Evolutionary conservation across 1,140 invertebrate genomes (phyloP).

Genomic region (Drosophila kepulauana): DNA sequence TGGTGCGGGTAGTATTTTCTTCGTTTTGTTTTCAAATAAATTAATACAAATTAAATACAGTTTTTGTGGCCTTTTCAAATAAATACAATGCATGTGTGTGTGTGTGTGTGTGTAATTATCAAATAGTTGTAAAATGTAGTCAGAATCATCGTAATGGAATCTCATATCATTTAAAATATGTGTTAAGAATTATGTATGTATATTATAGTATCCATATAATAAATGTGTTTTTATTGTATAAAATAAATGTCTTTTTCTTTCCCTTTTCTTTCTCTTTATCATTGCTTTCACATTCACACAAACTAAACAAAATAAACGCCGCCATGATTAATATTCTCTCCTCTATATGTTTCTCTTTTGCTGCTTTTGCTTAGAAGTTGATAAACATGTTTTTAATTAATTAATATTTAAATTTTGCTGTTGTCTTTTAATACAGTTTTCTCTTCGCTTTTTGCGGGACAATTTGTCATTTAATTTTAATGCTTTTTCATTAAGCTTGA

Average conservation of each 20-base stretch:
- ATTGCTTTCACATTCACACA: slow-evolving; percentile 11
- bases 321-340: background rate
- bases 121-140: slow-evolving; percentile 36
- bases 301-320: slow-evolving; percentile 8
- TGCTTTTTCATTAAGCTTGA: slow-evolving; percentile 2
- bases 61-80: slow-evolving; percentile 73
- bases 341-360: slow-evolving; percentile 3
- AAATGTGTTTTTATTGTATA: slow-evolving; percentile 42
- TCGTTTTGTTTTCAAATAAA: slow-evolving; percentile 49
- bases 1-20: slow-evolving; percentile 56
- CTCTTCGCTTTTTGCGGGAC: background rate
- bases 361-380: slow-evolving; percentile 1
- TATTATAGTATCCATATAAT: slow-evolving; percentile 29
- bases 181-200: slow-evolving; percentile 32
- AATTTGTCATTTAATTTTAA: slow-evolving; percentile 7
- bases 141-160: slow-evolving; percentile 57
- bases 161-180: slow-evolving; percentile 50
- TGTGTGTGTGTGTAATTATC: slow-evolving; percentile 30
- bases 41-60: slow-evolving; percentile 80
- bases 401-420: slow-evolving; percentile 8
- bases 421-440: slow-evolving; percentile 2
- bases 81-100: slow-evolving; percentile 53
- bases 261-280: slow-evolving; percentile 1
- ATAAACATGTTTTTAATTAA: slow-evolving; percentile 1
- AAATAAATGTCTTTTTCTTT: slow-evolving; percentile 78